Base-by-base conservation (phyloP, 2,888 invertebrate genomes). In the Megalurothrips usitatus region DNA sequence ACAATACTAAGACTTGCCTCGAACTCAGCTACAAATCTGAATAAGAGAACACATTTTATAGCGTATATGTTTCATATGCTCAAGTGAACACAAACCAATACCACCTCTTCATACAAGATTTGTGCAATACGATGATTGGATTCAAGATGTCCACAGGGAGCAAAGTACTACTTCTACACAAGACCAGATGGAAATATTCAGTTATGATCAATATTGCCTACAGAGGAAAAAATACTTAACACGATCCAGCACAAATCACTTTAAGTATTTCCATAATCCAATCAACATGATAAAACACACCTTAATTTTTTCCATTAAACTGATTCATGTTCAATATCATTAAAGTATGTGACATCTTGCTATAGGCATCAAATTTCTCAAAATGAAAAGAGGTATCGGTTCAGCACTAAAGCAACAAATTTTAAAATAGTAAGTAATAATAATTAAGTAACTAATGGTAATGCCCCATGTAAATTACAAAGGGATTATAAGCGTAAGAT, bases 381-480 rank as follows among this genome's bases (percentile, higher is more conserved):
- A 26, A 75, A 75, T 26, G 23, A 75, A 75, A 12, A 23, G 68
- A 26, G 68, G 26, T 75, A 75, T 26, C 26, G 26, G 68, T 26
- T 75, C 26, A 75, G 23, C 26, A 75, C 68, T 75, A 75, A 23
- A 12, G 68, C 68, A 75, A 75, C n/a, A 26, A 75, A 23, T 12
- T 75, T 75, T 4, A 43, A 43, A 43, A 75, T 58, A 19, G 58
- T 75, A 75, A 19, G 58, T 75, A 75, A 26, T 75, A 75, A 75
- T 26, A 75, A 75, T 75, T 75, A 75, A 75, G 68, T 75, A 75
- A 75, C 68, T 75, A 75, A 75, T 75, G 68, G 68, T 75, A 75
- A 75, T 23, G 11, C 68, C 68, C 68, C 26, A 26, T 75, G 68
- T 26, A 75, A 11, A 26, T 75, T 26, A 26, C 68, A 75, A 26